Conservation (phyloP, 92 coral and sea anemone genomes). For the Desmophyllum pertusum region DNA sequence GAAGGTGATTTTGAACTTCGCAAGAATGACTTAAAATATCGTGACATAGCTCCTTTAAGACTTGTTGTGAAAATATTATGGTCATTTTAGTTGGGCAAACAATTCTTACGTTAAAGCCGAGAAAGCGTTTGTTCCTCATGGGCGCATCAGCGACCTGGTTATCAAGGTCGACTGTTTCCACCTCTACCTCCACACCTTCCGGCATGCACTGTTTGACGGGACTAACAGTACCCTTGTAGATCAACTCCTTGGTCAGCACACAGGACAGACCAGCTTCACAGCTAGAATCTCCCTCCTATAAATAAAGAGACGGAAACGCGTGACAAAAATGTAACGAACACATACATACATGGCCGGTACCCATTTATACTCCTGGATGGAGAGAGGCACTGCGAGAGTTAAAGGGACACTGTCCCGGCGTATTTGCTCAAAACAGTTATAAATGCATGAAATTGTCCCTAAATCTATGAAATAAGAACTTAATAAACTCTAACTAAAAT, state of each 20-base stretch:
- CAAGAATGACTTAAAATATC: no score
- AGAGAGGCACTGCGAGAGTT: no score
- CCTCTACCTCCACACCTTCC: neutral
- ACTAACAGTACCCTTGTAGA: slow-evolving; percentile 11
- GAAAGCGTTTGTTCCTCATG: slow-evolving; percentile 25
- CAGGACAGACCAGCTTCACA: slow-evolving; percentile 67
- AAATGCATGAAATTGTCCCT: no score
- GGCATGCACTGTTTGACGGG: slow-evolving; percentile 68
- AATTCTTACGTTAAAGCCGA: slow-evolving; percentile 38
- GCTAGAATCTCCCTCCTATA: slow-evolving; percentile 31
- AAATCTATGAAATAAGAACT: no score
- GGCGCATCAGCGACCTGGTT: slow-evolving; percentile 31
- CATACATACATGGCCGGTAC: no score
- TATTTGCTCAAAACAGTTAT: no score
- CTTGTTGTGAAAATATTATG: neutral
- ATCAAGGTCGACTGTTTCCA: slow-evolving; percentile 52
- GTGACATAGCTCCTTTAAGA: no score
- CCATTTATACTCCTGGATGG: no score
- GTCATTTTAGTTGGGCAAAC: neutral
- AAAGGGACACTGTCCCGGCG: no score
- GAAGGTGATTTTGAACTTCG: no score
- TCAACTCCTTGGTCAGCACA: slow-evolving; percentile 46
- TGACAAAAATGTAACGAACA: neutral
- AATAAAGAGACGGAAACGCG: no score
- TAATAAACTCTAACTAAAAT: no score